These are phyloP conservation scores for Calycopis cecrops DNA, from an alignment of 1,140 invertebrate species.

Conservation along the genomic window DNA sequence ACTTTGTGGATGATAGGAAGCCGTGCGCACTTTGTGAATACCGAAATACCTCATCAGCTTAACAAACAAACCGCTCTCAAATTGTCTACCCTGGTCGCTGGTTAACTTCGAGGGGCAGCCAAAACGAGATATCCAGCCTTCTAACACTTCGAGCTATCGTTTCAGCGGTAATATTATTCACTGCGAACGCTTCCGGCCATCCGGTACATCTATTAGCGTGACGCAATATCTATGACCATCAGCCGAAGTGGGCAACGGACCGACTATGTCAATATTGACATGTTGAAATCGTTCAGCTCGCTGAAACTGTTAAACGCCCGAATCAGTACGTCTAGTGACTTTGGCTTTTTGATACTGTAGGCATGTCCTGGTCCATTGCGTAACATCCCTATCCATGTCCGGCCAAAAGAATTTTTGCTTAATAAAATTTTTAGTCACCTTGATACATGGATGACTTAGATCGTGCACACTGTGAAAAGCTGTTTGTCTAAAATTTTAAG, in stretches of 20 bases:
- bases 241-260: too few relatives aligned
- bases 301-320: not conserved
- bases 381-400: not conserved
- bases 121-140: too few relatives aligned
- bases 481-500: not conserved
- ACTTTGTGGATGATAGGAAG: conserved; percentile 17
- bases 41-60: not conserved
- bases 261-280: not conserved
- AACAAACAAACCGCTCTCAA: too few relatives aligned
- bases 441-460: not conserved
- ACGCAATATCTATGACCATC: too few relatives aligned
- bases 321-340: not conserved
- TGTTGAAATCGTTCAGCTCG: not conserved
- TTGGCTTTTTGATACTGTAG: not conserved
- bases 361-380: not conserved
- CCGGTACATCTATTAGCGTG: too few relatives aligned
- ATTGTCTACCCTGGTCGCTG: not conserved
- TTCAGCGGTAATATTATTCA: too few relatives aligned
- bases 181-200: too few relatives aligned
- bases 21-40: conserved; percentile 14
- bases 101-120: not conserved
- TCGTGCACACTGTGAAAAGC: not conserved
- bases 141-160: too few relatives aligned
- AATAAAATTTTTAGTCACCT: not conserved
- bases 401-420: not conserved